Conservation (phyloP, 2,797 vertebrate genomes). For the Hapalemur alaotrensis region DNA sequence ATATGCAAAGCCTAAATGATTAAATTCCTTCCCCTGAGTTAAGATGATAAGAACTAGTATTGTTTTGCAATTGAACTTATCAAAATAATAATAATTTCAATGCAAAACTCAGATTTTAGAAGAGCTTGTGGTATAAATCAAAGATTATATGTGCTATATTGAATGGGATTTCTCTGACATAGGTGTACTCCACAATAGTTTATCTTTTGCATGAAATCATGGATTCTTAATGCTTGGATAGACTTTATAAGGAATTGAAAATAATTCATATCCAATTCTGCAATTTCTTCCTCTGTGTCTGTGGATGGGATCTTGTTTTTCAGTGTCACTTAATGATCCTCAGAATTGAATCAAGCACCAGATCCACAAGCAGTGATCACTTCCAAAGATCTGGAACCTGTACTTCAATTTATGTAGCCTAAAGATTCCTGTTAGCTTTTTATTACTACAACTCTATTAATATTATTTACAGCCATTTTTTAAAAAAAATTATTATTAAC, state of each 20-base stretch:
- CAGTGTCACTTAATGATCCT: neutral
- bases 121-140: neutral
- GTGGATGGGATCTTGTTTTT: neutral
- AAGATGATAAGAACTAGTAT: neutral
- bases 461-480: neutral
- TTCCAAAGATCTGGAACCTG: neutral
- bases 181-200: neutral
- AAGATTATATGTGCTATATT: neutral
- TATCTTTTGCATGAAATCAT: neutral
- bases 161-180: neutral
- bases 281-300: neutral
- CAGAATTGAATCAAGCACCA: neutral
- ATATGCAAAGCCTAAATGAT: neutral
- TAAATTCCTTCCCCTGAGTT: neutral
- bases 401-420: neutral
- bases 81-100: constrained; percentile 33
- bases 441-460: neutral
- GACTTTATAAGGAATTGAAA: neutral
- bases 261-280: neutral
- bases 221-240: neutral
- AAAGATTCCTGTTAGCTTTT: neutral
- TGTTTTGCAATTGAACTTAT: neutral
- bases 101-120: neutral
- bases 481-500: neutral
- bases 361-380: neutral